Evolutionary conservation across 2,797 vertebrate species (phyloP), one percentile per base, ranked within the genome.

Genomic region (Danionella dracula): DNA sequence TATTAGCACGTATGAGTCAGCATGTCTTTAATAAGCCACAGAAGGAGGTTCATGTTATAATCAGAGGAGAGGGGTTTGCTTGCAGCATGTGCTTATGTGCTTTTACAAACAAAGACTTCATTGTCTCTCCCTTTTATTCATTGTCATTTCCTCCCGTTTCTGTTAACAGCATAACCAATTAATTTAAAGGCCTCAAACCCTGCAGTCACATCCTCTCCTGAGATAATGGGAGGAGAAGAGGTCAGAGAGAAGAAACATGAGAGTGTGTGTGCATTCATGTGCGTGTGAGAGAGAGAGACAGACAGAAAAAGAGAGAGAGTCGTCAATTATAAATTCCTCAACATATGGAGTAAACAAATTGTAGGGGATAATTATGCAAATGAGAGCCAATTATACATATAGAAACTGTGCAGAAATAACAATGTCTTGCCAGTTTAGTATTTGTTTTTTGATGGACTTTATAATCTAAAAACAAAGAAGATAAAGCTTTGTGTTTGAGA

Each of bases 61-160:
- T 45, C 48, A 15, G n/a, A 50, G 35, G 12, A 53, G 75, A 70
- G 51, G 70, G 29, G 29, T 7, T 4, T 3, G 38, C n/a, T 7
- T 3, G 35, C 48, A 51, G 23, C 5, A 16, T 34, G 27, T 42
- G 49, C n/a, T 32, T 64, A 49, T 34, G 15, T 0, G 17, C 29
- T 16, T 34, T 12, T 53, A 54, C 34, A 64, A 42, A 64, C 38
- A 54, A 34, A 48, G 31, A 57, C 41, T 66, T 56, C 11, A 56
- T 56, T 56, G 31, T 66, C 63, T 56, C 21, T 31, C 54, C 41
- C 41, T 37, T 55, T 65, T 46, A 46, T 46, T 55, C 5, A 3
- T 15, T 75, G 66, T 77, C 72, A 66, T 73, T 62, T 56, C 46
- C 1, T 68, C 62, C 32, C 45, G 48, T 40, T 50, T 50, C 38